These are phyloP conservation scores for Pholis gunnellus DNA, from an alignment of 2,113 vertebrate genomes.

Conservation along the genomic window DNA sequence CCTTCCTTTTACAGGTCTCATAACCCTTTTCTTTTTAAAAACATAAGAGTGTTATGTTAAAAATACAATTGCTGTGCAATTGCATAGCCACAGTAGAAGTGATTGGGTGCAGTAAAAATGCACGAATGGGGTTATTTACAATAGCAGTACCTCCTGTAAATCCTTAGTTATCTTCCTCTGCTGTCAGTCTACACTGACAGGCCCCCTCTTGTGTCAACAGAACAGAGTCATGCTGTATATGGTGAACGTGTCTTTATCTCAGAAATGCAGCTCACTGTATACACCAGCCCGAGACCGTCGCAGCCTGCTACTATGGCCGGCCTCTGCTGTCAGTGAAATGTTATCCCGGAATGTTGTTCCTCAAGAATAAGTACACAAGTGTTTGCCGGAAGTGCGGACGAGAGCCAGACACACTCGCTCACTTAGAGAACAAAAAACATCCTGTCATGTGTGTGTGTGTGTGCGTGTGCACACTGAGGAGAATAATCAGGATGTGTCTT, in stretches of 20 bases:
- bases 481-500: slow-evolving; percentile 28
- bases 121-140: slow-evolving; percentile 1
- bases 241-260: slow-evolving; percentile 25
- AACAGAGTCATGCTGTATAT: background rate
- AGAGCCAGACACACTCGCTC: slow-evolving; percentile 57
- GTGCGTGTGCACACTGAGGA: background rate
- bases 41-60: background rate
- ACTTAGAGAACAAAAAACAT: slow-evolving; percentile 56
- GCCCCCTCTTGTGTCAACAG: slow-evolving; percentile 10
- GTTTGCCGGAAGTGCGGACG: slow-evolving; percentile 44
- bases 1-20: background rate
- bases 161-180: slow-evolving; percentile 13
- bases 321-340: slow-evolving; percentile 28
- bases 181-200: background rate
- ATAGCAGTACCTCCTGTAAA: background rate
- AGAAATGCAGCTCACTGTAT: slow-evolving; percentile 25
- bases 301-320: slow-evolving; percentile 35
- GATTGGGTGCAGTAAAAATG: background rate
- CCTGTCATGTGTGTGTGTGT: slow-evolving; percentile 46
- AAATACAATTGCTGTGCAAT: background rate
- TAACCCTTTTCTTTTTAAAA: background rate
- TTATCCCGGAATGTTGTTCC: slow-evolving; percentile 32
- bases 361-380: slow-evolving; percentile 28
- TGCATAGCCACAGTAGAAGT: background rate
- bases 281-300: slow-evolving; percentile 7